Base-by-base conservation (phyloP, 2,113 vertebrate species). In the Cyanoderma ruficeps region DNA sequence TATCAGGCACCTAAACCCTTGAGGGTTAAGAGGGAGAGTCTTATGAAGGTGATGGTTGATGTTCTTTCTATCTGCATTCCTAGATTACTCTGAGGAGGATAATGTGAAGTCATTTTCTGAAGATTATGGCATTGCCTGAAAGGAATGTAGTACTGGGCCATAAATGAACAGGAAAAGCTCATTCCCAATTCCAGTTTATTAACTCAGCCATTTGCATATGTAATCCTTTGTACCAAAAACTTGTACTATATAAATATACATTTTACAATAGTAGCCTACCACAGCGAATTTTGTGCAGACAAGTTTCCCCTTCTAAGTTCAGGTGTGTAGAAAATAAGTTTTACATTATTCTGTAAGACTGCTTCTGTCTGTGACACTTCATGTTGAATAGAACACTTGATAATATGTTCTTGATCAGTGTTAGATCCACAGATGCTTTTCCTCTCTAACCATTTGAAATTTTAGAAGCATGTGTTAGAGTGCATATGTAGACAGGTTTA, bases 31-130 rank as follows among this genome's bases (percentile, higher is more conserved):
- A 80, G 49, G 24, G 71, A 81, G 64, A 90, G 64, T 55, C 64
- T 80, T 57, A 27, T 3, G 52, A 90, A 63, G 44, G 42, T 76
- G 68, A 21, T 79, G 27, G 83, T 59, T 93, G 75, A 41, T 77
- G 57, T 87, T 87, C 80, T 92, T 70, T 90, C 19, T 91, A 21
- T 86, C 37, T 92, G 68, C 93, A 81, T 97, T 96, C 85, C 90
- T 91, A 80, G 92, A 95, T 95, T 91, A 76, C 83, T 93, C 60
- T 53, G 37, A 86, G 68, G 37, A 89, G 60, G 64, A 65, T 89
- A 83, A 83, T 17, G 37, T 84, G 72, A 88, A 89, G 24, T 90
- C 53, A 46, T 78, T 94, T 18, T 35, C 72, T 89, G 86, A 46
- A 81, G 74, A 93, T 90, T 87, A 60, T 76, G 80, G 92, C 61